Conservation (phyloP, 2,888 invertebrate species). For the Octodonta nipae region DNA sequence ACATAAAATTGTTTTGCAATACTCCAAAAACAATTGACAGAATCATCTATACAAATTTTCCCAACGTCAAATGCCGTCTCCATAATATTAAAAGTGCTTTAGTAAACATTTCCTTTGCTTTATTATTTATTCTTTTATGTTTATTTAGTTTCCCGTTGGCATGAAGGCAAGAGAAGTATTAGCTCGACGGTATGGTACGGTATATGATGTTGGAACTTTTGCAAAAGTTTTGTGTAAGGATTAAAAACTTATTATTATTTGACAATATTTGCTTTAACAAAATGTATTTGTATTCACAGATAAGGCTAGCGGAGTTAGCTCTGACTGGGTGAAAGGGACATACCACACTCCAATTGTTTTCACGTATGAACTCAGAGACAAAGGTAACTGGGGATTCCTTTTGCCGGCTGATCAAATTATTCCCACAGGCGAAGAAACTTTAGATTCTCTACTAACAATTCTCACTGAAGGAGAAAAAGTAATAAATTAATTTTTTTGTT, state of each 20-base stretch:
- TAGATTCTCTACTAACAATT: constrained; percentile 33
- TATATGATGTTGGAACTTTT: constrained; percentile 35
- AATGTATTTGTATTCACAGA: too few relatives aligned
- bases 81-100: too few relatives aligned
- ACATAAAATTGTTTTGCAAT: too few relatives aligned
- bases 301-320: constrained; percentile 50
- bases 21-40: too few relatives aligned
- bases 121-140: neutral
- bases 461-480: neutral
- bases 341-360: constrained; percentile 53
- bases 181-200: constrained; percentile 31
- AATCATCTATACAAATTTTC: too few relatives aligned
- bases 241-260: too few relatives aligned
- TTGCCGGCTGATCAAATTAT: constrained; percentile 52
- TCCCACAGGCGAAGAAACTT: constrained; percentile 45
- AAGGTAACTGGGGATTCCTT: constrained; percentile 52
- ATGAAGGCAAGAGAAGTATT: constrained; percentile 24
- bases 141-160: constrained; percentile 16
- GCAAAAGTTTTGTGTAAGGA: constrained; percentile 36
- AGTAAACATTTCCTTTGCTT: neutral
- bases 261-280: too few relatives aligned
- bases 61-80: too few relatives aligned
- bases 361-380: constrained; percentile 58
- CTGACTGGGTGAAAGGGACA: constrained; percentile 64
- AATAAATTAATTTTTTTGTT: too few relatives aligned